Evolutionary conservation across 2,797 vertebrate genomes (phyloP).

Genomic region (Cryptoblepharus egeriae): DNA sequence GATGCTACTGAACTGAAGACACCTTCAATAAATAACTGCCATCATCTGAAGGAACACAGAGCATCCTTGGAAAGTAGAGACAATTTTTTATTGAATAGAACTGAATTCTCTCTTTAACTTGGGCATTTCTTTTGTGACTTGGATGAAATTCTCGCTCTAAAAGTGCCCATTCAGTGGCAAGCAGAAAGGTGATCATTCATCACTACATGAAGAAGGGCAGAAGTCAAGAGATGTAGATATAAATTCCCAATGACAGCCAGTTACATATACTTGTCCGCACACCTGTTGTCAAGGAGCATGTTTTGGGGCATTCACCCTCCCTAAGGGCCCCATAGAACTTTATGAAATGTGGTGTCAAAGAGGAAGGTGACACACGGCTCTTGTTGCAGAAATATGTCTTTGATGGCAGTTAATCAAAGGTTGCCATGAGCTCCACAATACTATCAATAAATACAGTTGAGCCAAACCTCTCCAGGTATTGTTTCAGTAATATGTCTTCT

Average conservation of each 20-base stretch:
- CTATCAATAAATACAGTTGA: constrained; percentile 64
- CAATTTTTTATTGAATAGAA: neutral
- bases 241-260: constrained; percentile 64
- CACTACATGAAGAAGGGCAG: constrained; percentile 50
- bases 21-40: too few relatives aligned
- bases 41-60: neutral
- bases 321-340: constrained; percentile 65
- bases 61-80: neutral
- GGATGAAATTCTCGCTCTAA: neutral
- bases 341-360: constrained; percentile 65
- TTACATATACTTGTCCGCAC: constrained; percentile 65
- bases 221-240: constrained; percentile 61
- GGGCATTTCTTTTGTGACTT: neutral
- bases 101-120: constrained; percentile 2
- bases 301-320: constrained; percentile 66
- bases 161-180: constrained; percentile 31
- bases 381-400: constrained; percentile 69
- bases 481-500: constrained; percentile 72
- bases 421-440: constrained; percentile 73
- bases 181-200: constrained; percentile 44
- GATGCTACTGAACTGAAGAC: too few relatives aligned
- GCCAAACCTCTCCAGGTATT: constrained; percentile 57
- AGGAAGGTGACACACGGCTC: constrained; percentile 63
- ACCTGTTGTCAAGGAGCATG: constrained; percentile 63
- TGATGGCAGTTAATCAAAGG: constrained; percentile 74